A percentile compares a stretch with the other conserved stretches of the same genome.
phyloP scores from a whole-genome alignment of 2,797 vertebrate species.

The Podarcis lilfordi region DNA sequence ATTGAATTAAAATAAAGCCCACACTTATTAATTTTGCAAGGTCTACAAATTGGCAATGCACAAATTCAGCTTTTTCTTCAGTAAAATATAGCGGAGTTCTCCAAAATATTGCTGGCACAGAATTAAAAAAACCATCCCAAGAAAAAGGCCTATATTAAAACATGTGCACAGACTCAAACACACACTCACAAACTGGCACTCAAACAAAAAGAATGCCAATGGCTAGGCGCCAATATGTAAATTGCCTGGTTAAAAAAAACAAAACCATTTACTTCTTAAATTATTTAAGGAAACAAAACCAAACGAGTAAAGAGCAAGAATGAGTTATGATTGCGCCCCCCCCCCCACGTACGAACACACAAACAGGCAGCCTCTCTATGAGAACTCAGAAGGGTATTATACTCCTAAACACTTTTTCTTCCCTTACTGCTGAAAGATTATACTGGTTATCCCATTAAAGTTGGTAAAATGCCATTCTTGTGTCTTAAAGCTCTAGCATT shows the following conservation, averaged over 20 bases:
- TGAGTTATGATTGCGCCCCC: constrained; percentile 79
- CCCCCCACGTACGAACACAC: constrained; percentile 70
- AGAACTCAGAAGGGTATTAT: constrained; percentile 96
- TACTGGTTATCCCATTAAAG: constrained; percentile 99
- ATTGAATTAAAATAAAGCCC: constrained; percentile 61
- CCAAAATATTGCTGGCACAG: constrained; percentile 74
- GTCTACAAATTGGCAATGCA: constrained; percentile 54
- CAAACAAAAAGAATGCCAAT: constrained; percentile 73
- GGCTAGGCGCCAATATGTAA: constrained; percentile 77
- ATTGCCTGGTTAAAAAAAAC: constrained; percentile 63
- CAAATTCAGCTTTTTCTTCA: constrained; percentile 62
- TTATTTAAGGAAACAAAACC: constrained; percentile 78
- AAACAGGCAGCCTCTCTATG: constrained; percentile 82
- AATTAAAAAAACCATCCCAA: constrained; percentile 66
- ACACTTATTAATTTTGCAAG: constrained; percentile 69
- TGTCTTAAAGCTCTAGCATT: constrained; percentile 99
- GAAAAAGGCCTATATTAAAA: constrained; percentile 1
- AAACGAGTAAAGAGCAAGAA: constrained; percentile 81
- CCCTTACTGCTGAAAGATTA: constrained; percentile 97
- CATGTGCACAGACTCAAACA: not conserved
- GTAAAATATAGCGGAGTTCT: constrained; percentile 64
- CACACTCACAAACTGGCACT: constrained; percentile 71
- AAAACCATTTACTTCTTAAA: constrained; percentile 73
- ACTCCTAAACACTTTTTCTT: constrained; percentile 93
- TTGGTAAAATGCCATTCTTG: constrained; percentile 99